These are phyloP conservation scores for Automeris io DNA, from an alignment of 2,888 invertebrate species.

Conservation along the genomic window DNA sequence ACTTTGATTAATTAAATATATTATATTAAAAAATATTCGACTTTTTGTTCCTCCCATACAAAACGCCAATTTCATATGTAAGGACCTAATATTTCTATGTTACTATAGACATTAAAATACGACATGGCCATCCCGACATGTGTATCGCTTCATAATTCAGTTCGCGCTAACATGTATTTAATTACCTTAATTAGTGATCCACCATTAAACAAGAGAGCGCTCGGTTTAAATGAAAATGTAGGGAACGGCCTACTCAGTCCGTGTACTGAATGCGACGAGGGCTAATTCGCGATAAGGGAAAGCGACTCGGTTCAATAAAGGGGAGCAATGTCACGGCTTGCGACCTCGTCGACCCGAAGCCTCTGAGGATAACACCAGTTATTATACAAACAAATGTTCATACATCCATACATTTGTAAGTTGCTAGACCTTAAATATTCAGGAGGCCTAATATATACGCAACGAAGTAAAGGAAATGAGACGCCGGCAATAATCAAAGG, in stretches of 20 bases:
- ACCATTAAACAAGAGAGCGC: constrained; percentile 52
- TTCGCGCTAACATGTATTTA: constrained; percentile 50
- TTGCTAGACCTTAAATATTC: constrained; percentile 1
- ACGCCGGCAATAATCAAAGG: too few relatives aligned
- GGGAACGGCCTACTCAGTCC: constrained; percentile 59
- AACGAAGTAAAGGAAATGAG: not conserved
- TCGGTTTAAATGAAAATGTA: constrained; percentile 63
- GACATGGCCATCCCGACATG: not conserved
- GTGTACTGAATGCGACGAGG: constrained; percentile 59
- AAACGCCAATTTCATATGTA: too few relatives aligned
- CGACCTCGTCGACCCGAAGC: constrained; percentile 34
- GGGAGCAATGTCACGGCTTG: constrained; percentile 53
- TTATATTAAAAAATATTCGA: too few relatives aligned
- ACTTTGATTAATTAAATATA: too few relatives aligned
- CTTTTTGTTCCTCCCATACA: too few relatives aligned
- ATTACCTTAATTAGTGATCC: constrained; percentile 67
- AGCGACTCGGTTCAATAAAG: constrained; percentile 56
- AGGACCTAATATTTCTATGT: too few relatives aligned
- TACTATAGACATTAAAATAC: not conserved
- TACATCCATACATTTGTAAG: constrained; percentile 17
- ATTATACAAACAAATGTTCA: constrained; percentile 36
- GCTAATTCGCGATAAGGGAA: constrained; percentile 68
- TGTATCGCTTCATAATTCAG: not conserved
- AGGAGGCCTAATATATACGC: constrained; percentile 10
- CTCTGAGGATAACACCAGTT: constrained; percentile 46